Evolutionary conservation across 2,113 vertebrate genomes (phyloP).

Genomic region (Motacilla alba): DNA sequence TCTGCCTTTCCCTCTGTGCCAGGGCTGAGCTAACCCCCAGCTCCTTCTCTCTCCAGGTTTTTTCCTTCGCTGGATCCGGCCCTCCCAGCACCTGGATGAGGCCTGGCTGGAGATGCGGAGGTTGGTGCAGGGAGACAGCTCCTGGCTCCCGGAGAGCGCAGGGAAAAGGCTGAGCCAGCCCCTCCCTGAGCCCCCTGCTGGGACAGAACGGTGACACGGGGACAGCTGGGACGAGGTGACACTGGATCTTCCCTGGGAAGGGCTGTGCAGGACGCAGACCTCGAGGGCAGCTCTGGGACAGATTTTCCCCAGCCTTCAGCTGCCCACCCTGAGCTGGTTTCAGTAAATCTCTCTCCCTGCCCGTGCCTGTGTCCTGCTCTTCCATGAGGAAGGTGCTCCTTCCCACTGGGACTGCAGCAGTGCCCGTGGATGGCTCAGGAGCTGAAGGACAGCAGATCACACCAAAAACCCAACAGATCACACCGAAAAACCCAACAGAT

Average conservation of each 20-base stretch:
- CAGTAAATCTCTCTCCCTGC: constrained; percentile 1
- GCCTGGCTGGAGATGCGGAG: constrained; percentile 75
- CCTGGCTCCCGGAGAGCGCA: rapidly evolving
- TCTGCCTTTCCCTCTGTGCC: no score
- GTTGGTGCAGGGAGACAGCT: constrained; percentile 15
- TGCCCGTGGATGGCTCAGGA: rapidly evolving
- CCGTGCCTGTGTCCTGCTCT: background rate
- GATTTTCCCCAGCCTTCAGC: rapidly evolving
- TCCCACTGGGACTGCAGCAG: background rate
- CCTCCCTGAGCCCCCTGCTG: rapidly evolving
- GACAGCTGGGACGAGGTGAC: rapidly evolving
- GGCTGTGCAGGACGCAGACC: background rate
- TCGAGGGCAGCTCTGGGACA: rapidly evolving
- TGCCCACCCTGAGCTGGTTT: background rate
- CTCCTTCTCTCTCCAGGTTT: constrained; percentile 67
- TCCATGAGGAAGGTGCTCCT: background rate
- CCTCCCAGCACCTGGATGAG: constrained; percentile 72
- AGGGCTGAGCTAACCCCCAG: background rate
- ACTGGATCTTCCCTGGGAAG: rapidly evolving
- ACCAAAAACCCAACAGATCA: no score
- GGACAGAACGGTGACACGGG: rapidly evolving
- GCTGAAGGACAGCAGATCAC: background rate
- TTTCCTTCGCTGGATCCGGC: constrained; percentile 80
- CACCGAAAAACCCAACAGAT: background rate
- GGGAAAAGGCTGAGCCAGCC: background rate